Evolutionary conservation across 2,888 invertebrate species (phyloP).

Genomic region (Aproaerema taeniolella): DNA sequence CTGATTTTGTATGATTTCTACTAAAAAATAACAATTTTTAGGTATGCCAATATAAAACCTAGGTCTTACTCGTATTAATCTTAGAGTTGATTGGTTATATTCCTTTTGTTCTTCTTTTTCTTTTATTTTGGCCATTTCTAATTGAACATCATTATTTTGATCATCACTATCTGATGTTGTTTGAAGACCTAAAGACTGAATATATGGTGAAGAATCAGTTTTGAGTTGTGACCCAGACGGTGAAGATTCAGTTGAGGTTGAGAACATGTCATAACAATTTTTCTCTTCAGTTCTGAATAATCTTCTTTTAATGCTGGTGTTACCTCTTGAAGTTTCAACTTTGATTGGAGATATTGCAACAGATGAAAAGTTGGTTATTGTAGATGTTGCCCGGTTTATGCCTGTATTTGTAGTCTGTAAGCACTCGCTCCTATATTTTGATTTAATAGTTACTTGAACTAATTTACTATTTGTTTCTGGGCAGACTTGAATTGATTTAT

Average conservation of each 20-base stretch:
- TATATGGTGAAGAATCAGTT: constrained; percentile 1
- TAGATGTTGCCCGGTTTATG: not conserved
- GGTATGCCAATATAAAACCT: constrained; percentile 14
- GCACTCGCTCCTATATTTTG: not conserved
- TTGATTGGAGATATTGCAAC: not conserved
- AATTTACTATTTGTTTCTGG: not conserved
- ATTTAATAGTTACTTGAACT: not conserved
- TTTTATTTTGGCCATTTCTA: not conserved
- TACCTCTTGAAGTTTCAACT: not conserved
- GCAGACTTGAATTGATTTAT: not conserved
- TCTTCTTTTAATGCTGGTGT: not conserved
- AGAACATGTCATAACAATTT: not conserved
- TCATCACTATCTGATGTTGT: not conserved
- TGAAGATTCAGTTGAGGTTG: not conserved
- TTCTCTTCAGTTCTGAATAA: no score
- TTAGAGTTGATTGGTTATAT: not conserved
- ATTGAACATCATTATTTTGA: not conserved
- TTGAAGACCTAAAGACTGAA: not conserved
- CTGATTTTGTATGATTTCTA: constrained; percentile 12
- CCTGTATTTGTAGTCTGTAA: not conserved
- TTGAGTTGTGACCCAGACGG: no score
- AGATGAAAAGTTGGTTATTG: not conserved
- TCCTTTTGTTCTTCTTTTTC: not conserved
- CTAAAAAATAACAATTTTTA: constrained; percentile 14
- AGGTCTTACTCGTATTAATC: constrained; percentile 6